These are phyloP conservation scores for Echinarachnius parma DNA, from an alignment of 53 echinoderm and acorn worm species.

Conservation along the genomic window DNA sequence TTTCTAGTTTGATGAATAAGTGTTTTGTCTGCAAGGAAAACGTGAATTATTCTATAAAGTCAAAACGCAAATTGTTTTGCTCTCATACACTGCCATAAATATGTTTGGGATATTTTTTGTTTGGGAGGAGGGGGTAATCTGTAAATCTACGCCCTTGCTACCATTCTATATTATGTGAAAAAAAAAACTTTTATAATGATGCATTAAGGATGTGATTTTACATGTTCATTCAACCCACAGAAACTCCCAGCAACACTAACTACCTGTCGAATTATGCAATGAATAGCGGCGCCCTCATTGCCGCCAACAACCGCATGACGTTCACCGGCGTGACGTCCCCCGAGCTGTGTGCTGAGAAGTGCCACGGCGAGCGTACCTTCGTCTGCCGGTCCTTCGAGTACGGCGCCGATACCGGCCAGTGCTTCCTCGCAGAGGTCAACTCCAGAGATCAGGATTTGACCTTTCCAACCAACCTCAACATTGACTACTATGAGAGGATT, in stretches of 20 bases:
- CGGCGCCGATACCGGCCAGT: conserved; percentile 34
- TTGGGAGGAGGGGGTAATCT: no score
- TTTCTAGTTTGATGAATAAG: no score
- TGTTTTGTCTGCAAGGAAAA: no score
- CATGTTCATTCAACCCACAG: not conserved
- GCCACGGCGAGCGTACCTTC: conserved; percentile 50
- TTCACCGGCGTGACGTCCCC: conserved; percentile 25
- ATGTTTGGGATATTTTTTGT: no score
- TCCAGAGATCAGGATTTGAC: conserved; percentile 41
- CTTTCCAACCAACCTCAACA: conserved; percentile 31
- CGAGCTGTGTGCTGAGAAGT: conserved; percentile 64
- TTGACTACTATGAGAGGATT: conserved; percentile 83
- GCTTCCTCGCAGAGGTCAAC: conserved; percentile 65
- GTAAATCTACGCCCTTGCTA: no score
- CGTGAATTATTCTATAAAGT: no score
- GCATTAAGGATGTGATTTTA: no score
- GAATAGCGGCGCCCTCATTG: conserved; percentile 44
- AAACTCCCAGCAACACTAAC: not conserved
- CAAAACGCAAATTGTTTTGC: no score
- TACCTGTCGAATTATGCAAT: conserved; percentile 44
- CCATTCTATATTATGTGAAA: no score
- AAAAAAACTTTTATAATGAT: no score
- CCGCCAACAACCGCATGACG: conserved; percentile 43
- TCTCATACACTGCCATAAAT: no score
- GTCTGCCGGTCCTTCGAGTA: conserved; percentile 88